Evolutionary conservation across 53 echinoderm and acorn worm species (phyloP).

Genomic region (Hippasteria phrygiana): DNA sequence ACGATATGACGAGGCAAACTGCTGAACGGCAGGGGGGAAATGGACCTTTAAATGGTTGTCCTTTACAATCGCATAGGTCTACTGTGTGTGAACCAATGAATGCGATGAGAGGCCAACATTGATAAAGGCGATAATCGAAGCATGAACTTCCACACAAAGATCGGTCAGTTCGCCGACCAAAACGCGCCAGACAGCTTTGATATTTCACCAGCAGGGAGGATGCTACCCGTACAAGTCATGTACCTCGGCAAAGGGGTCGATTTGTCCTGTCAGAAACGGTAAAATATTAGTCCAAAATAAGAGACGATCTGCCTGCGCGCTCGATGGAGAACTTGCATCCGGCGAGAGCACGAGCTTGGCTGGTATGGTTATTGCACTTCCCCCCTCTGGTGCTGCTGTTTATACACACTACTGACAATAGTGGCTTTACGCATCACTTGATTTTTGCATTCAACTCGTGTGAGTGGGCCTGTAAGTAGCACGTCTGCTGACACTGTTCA

Average conservation of each 20-base stretch:
- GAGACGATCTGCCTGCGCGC: slow-evolving; percentile 60
- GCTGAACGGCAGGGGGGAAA: neutral
- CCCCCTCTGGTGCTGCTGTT: slow-evolving; percentile 60
- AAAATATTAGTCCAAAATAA: slow-evolving; percentile 64
- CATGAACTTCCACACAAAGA: slow-evolving; percentile 70
- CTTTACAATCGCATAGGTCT: slow-evolving; percentile 32
- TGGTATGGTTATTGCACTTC: slow-evolving; percentile 57
- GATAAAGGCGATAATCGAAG: slow-evolving; percentile 67
- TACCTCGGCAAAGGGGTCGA: slow-evolving; percentile 49
- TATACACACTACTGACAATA: slow-evolving; percentile 55
- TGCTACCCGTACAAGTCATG: slow-evolving; percentile 22
- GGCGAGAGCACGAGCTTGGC: slow-evolving; percentile 32
- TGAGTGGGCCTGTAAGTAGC: slow-evolving; percentile 18
- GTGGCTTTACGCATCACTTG: slow-evolving; percentile 52
- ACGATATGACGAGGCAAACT: neutral
- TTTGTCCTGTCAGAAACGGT: slow-evolving; percentile 47
- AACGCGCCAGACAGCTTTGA: slow-evolving; percentile 21
- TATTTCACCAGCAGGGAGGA: slow-evolving; percentile 35
- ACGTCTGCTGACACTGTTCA: neutral
- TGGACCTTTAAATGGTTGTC: slow-evolving; percentile 32
- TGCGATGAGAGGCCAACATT: slow-evolving; percentile 36
- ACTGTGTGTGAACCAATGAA: slow-evolving; percentile 56
- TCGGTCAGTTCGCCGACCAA: slow-evolving; percentile 29
- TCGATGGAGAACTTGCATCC: slow-evolving; percentile 57
- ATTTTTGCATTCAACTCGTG: slow-evolving; percentile 45